These are phyloP conservation scores for Amphilophus citrinellus DNA, from an alignment of 2,113 vertebrate species.

Conservation along the genomic window DNA sequence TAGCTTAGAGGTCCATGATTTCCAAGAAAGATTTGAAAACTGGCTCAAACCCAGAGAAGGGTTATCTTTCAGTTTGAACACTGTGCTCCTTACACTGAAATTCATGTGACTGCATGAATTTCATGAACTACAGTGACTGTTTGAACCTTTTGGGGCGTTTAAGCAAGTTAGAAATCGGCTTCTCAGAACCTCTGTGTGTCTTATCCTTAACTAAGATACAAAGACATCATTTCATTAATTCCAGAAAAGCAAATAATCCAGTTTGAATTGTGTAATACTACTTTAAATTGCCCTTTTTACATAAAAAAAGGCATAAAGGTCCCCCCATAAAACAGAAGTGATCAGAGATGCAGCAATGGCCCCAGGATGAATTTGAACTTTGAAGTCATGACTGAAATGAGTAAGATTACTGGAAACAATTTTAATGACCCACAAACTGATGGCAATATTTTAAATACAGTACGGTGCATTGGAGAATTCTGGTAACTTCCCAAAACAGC, in stretches of 20 bases:
- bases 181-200: background rate
- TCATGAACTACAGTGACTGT: background rate
- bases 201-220: background rate
- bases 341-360: background rate
- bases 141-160: background rate
- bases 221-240: background rate
- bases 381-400: slow-evolving; percentile 1
- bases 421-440: background rate
- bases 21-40: background rate
- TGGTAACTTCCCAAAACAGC: background rate
- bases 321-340: background rate
- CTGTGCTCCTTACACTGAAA: background rate
- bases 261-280: background rate
- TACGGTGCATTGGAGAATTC: background rate
- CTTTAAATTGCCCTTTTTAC: background rate
- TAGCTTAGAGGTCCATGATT: background rate
- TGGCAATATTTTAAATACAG: background rate
- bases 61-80: background rate
- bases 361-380: background rate
- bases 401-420: background rate
- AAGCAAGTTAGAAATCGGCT: background rate
- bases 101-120: background rate
- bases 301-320: no score
- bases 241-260: background rate
- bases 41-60: background rate